phyloP scores from a whole-genome alignment of 2,888 invertebrate genomes.

The Pediacus dermestoides region DNA sequence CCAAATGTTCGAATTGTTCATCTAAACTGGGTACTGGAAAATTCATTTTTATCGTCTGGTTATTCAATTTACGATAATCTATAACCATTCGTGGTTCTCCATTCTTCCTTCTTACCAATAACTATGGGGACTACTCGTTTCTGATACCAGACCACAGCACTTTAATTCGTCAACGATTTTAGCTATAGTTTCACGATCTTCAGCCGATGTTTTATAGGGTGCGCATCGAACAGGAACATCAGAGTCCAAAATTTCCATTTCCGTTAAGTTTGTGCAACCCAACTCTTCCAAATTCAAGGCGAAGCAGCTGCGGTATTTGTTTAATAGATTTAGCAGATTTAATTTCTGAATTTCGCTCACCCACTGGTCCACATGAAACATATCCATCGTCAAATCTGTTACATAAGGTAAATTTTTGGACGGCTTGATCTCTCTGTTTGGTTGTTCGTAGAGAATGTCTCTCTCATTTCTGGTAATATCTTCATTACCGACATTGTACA shows the following conservation, averaged over 20 bases:
- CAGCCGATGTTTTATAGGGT: constrained; percentile 15
- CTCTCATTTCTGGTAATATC: too few relatives aligned
- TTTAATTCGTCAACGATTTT: constrained; percentile 15
- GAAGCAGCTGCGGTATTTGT: constrained; percentile 15
- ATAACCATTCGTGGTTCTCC: constrained; percentile 25
- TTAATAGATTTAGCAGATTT: constrained; percentile 12
- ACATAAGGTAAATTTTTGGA: too few relatives aligned
- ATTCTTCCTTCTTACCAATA: constrained; percentile 25
- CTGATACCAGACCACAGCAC: constrained; percentile 12
- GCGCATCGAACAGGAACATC: constrained; percentile 15
- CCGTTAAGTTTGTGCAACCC: constrained; percentile 13
- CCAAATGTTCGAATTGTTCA: constrained; percentile 9
- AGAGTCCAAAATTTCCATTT: constrained; percentile 18
- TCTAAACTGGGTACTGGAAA: constrained; percentile 18
- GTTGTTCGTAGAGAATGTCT: too few relatives aligned
- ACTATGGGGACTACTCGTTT: constrained; percentile 19
- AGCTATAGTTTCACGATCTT: constrained; percentile 14
- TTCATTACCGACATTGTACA: too few relatives aligned
- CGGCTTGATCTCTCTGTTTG: too few relatives aligned
- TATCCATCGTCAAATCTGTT: too few relatives aligned
- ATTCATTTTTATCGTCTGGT: constrained; percentile 28
- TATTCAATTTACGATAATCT: constrained; percentile 24
- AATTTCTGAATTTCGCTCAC: too few relatives aligned
- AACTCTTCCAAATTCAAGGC: constrained; percentile 16
- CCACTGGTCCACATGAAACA: too few relatives aligned